Conservation (phyloP, 1,140 invertebrate species). For the Drosophila arizonae region DNA sequence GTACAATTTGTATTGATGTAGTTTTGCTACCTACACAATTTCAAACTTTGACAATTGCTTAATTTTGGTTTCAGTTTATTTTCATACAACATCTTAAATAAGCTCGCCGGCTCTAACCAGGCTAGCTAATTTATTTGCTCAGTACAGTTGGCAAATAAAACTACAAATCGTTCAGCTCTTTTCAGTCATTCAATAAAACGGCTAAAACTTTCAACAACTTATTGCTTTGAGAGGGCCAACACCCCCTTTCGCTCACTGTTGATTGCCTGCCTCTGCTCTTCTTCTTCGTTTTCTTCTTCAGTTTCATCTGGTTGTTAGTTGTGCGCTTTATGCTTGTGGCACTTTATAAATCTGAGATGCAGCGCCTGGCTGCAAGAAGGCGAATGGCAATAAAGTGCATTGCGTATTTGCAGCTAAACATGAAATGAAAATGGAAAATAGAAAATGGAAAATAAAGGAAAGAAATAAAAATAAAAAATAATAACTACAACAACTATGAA, state of each 20-base stretch:
- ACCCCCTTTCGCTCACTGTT: neutral
- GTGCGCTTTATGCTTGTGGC: constrained; percentile 36
- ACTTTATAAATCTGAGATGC: constrained; percentile 41
- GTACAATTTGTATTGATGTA: no score
- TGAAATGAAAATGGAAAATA: constrained; percentile 21
- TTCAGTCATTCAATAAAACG: neutral
- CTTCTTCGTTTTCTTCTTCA: no score
- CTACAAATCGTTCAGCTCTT: neutral
- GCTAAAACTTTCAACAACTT: neutral
- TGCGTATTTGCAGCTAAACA: constrained; percentile 39
- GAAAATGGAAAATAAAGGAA: neutral
- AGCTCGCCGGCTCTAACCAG: no score
- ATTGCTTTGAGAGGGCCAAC: neutral
- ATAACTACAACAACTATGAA: neutral
- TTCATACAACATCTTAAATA: no score
- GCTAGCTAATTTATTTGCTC: neutral
- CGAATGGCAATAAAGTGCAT: constrained; percentile 33
- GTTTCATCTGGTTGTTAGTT: constrained; percentile 29
- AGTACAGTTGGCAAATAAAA: neutral
- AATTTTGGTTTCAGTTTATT: no score
- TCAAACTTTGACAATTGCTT: no score
- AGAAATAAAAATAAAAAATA: neutral
- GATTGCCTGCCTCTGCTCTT: constrained; percentile 7
- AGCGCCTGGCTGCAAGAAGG: no score
- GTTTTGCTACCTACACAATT: no score